phyloP scores from a whole-genome alignment of 2,888 invertebrate genomes.

The Cabera pusaria region DNA sequence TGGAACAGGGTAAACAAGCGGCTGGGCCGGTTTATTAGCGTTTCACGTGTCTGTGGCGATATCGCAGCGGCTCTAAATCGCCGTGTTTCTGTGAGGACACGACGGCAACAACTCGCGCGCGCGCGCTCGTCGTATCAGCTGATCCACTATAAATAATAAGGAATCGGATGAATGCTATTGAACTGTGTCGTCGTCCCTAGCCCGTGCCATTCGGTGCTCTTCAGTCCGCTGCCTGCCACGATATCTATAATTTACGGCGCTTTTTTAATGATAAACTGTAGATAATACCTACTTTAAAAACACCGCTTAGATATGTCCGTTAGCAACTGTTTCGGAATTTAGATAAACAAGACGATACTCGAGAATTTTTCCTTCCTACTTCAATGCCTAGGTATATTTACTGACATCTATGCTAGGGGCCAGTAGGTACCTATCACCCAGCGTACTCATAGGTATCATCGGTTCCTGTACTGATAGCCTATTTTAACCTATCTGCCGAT shows the following conservation, averaged over 20 bases:
- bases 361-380: too few species aligned
- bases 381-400: too few species aligned
- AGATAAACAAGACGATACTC: too few species aligned
- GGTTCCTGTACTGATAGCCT: too few species aligned
- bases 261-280: constrained; percentile 6
- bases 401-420: too few species aligned
- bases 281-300: too few species aligned
- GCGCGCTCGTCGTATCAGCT: constrained; percentile 57
- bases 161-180: constrained; percentile 67
- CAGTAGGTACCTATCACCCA: too few species aligned
- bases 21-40: constrained; percentile 50
- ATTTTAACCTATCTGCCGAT: too few species aligned
- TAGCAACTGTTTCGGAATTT: constrained; percentile 8
- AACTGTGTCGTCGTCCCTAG: constrained; percentile 30
- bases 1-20: constrained; percentile 54
- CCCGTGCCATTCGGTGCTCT: background rate
- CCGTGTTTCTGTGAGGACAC: constrained; percentile 26
- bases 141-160: constrained; percentile 79
- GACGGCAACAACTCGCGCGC: constrained; percentile 32
- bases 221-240: constrained; percentile 1
- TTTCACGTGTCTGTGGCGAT: constrained; percentile 54
- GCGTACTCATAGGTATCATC: too few species aligned
- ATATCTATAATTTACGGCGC: constrained; percentile 18
- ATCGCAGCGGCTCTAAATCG: constrained; percentile 24
- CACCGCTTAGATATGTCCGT: too few species aligned